Evolutionary conservation across 2,888 invertebrate genomes (phyloP).

Genomic region (Gnatocerus cornutus): DNA sequence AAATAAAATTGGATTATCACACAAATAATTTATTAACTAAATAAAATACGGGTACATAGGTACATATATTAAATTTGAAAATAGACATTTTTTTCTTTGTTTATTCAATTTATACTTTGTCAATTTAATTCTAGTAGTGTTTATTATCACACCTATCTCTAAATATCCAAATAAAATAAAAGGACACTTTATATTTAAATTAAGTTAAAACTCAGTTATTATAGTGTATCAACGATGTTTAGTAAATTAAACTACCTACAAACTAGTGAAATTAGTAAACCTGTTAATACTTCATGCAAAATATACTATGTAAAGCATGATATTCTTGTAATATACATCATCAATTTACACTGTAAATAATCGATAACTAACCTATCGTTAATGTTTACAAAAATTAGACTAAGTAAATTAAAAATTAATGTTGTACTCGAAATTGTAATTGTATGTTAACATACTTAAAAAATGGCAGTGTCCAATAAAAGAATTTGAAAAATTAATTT

Average conservation of each 20-base stretch:
- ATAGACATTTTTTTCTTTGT: constrained; percentile 61
- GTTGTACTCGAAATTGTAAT: constrained; percentile 46
- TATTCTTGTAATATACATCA: constrained; percentile 45
- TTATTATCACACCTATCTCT: constrained; percentile 61
- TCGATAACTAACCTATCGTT: constrained; percentile 26
- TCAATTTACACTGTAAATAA: constrained; percentile 47
- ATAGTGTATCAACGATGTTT: constrained; percentile 36
- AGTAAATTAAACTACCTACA: constrained; percentile 49
- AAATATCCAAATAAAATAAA: constrained; percentile 59
- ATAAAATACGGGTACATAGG: constrained; percentile 65
- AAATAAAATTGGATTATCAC: constrained; percentile 53
- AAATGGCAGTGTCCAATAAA: constrained; percentile 50
- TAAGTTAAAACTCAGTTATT: constrained; percentile 49
- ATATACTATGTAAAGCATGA: constrained; percentile 49
- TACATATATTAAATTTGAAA: constrained; percentile 65
- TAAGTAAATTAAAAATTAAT: constrained; percentile 42
- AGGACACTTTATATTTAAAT: constrained; percentile 60
- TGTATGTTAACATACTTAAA: constrained; percentile 38
- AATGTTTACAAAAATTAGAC: constrained; percentile 40
- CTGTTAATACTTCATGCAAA: constrained; percentile 51
- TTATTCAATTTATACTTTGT: constrained; percentile 58
- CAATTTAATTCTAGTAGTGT: constrained; percentile 54
- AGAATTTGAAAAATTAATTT: constrained; percentile 36
- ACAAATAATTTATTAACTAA: constrained; percentile 67
- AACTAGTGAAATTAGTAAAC: constrained; percentile 45